A percentile compares a stretch with the other conserved stretches of the same genome.
Evolutionary conservation across 2,888 invertebrate species (phyloP).

Genomic region (Coenonympha arcania): DNA sequence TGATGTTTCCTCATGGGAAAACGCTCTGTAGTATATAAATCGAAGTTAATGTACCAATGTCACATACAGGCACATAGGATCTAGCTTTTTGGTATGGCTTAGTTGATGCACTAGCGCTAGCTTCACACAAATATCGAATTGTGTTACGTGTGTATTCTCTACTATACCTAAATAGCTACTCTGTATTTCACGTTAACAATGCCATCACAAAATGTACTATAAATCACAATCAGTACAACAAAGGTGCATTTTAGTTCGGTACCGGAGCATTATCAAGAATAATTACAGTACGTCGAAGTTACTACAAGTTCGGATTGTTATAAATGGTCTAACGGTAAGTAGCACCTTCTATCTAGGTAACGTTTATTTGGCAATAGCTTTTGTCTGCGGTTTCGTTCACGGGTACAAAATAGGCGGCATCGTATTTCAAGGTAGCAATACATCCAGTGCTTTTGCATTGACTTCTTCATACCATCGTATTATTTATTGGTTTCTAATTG

Average conservation of each 20-base stretch:
- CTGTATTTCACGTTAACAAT: not conserved
- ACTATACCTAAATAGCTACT: not conserved
- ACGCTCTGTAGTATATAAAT: too few relatives aligned
- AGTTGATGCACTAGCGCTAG: too few relatives aligned
- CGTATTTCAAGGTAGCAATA: too few relatives aligned
- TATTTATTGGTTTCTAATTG: too few relatives aligned
- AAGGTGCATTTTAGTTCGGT: constrained; percentile 9
- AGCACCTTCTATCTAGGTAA: not conserved
- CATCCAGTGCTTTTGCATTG: too few relatives aligned
- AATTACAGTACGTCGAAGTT: constrained; percentile 8
- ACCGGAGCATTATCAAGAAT: constrained; percentile 7
- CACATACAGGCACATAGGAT: too few relatives aligned
- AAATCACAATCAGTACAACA: constrained; percentile 9
- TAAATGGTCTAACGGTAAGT: constrained; percentile 1
- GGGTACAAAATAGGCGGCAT: too few relatives aligned
- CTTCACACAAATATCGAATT: not conserved
- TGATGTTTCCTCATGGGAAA: too few relatives aligned
- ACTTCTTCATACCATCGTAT: too few relatives aligned
- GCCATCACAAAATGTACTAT: not conserved
- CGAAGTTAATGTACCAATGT: too few relatives aligned
- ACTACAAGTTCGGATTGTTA: constrained; percentile 6
- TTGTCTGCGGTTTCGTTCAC: too few relatives aligned
- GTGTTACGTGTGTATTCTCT: not conserved
- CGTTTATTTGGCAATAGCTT: not conserved
- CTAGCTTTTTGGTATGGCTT: too few relatives aligned